phyloP scores from a whole-genome alignment of 2,797 vertebrate species.

The Cirrhinus molitorella region DNA sequence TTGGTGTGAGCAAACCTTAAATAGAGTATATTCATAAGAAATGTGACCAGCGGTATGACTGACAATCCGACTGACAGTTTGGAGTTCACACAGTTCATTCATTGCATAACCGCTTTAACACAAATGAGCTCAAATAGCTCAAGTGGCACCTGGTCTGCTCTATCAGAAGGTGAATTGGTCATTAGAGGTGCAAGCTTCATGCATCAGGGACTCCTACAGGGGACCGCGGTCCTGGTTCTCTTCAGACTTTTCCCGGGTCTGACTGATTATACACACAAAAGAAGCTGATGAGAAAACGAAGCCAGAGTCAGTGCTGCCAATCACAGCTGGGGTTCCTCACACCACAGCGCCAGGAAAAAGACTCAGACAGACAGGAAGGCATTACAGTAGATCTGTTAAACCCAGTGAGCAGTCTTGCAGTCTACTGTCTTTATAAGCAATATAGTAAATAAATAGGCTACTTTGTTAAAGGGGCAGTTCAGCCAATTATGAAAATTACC shows the following conservation, averaged over 20 bases:
- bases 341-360: neutral
- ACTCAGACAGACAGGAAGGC: neutral
- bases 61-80: neutral
- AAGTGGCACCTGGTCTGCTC: slow-evolving; percentile 9
- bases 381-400: slow-evolving; percentile 3
- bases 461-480: too few species aligned
- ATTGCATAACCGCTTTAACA: neutral
- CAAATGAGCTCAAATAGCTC: slow-evolving; percentile 9
- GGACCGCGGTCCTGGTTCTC: slow-evolving; percentile 8
- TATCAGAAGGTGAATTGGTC: slow-evolving; percentile 33
- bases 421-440: too few species aligned
- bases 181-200: slow-evolving; percentile 48
- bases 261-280: slow-evolving; percentile 60
- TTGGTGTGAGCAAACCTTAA: neutral
- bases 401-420: neutral
- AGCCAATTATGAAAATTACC: too few species aligned
- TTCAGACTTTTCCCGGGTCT: slow-evolving; percentile 25
- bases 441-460: too few species aligned
- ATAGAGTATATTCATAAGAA: neutral
- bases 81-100: slow-evolving; percentile 8
- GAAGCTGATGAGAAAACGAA: slow-evolving; percentile 53
- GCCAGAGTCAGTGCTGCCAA: slow-evolving; percentile 43
- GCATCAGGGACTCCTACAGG: slow-evolving; percentile 17
- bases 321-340: slow-evolving; percentile 28
- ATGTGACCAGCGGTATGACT: neutral